Evolutionary conservation across 2,113 vertebrate species (phyloP), one percentile per base, ranked within the genome.

Genomic region (Glaucomys volans): DNA sequence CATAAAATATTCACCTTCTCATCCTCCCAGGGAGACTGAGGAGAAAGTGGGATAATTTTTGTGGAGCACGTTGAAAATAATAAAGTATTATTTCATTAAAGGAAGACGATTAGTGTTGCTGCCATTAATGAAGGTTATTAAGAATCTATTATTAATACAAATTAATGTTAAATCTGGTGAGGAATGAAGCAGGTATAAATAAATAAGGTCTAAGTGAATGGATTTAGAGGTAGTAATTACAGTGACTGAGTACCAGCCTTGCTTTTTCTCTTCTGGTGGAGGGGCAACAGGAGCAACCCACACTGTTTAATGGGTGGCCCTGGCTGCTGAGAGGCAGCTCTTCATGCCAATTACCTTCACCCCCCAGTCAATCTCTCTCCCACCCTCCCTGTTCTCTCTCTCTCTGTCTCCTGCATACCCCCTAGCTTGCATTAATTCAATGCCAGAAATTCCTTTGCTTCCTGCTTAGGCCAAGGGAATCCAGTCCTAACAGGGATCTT

Each of bases 81-180:
- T 54, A 28, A 94, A 91, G 54, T 81, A 37, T 81, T 42, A 85
- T 86, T 90, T 96, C 54, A 57, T 83, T 90, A 75, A 20, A 84
- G 59, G 71, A 72, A 95, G 80, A 59, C 62, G 8, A 91, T 95
- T 35, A 75, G 40, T 52, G 50, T 18, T 62, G 1, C 57, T 94
- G 59, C 50, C 52, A 88, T 82, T 93, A 94, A 86, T 47, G 18
- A 74, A 79, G 30, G 75, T 37, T 95, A 57, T 86, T 96, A 97
- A 86, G 32, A 64, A 81, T 95, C 84, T 87, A 40, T 94, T 92
- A 87, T 83, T 93, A 89, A 94, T 84, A 88, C 44, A 82, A 90
- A 94, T 92, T 94, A 83, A 92, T 59, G 90, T 57, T 95, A 83
- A 95, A 71, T 90, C 75, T 82, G 47, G 50, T 92, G 87, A 87